Base-by-base conservation (phyloP, 2,888 invertebrate genomes). In the Liodrosophila aerea region DNA sequence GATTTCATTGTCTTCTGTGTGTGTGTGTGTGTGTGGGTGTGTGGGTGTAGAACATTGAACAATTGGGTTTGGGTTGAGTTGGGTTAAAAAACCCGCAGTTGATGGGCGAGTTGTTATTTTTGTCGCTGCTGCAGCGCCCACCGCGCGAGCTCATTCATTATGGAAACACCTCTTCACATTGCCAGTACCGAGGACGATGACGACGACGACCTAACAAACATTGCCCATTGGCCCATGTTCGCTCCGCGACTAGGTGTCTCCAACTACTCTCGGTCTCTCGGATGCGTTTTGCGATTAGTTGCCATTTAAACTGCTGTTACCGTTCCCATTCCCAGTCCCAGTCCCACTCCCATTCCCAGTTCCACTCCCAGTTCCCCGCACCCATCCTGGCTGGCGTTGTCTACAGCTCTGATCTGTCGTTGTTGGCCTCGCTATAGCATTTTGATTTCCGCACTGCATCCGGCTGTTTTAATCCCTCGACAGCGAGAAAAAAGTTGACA, bases 251-350 rank as follows among this genome's bases (percentile, higher is more conserved):
- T n/a, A 29, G 13, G 36, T 13, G 9, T 29, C n/a, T n/a, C 27
- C 37, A 8, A 36, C 7, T 13, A 13, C 7, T 18, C 31, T 3
- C 18, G n/a, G 39, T 4, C 27, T 18, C 15, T 15, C 45, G 39
- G 36, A 13, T 66, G 51, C 59, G 62, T 64, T 80, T 72, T 76
- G 70, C 76, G 85, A 82, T 82, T 82, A 82, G 82, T 83, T 83
- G 83, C 80, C 85, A 76, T 83, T 85, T 85, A 83, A 82, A 73
- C 76, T 73, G 74, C 67, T 85, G 72, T 85, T 77, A 69, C 66
- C 68, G 56, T 50, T 50, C 34, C 46, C 7, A 9, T 12, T 18
- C n/a, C 18, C 39, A 39, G 2, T 16, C 11, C 9, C 39, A n/a
- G 16, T 22, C 22, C 22, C 22, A 2, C n/a, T n/a, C 15, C 30